A percentile compares a stretch with the other conserved stretches of the same genome.
These are phyloP conservation scores for Brachylomia viminalis DNA, from an alignment of 2,888 invertebrate species.

Conservation along the genomic window DNA sequence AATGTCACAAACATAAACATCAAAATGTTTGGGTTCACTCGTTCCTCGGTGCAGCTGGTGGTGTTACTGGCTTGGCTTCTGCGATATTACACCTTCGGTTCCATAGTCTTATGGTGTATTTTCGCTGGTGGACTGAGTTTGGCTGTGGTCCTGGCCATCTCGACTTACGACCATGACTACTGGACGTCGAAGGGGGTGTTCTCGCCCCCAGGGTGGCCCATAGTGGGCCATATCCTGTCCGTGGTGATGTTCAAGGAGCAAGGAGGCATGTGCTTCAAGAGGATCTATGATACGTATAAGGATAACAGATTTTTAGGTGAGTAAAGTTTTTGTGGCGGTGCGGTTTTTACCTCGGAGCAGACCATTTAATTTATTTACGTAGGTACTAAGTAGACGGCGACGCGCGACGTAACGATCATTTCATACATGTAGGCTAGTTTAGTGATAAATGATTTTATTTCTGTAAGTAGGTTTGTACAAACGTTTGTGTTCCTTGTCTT, in stretches of 20 bases:
- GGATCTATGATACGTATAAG: conserved; percentile 83
- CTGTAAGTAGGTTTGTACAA: no score
- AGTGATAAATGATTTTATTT: no score
- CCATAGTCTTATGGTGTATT: conserved; percentile 74
- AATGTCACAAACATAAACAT: conserved; percentile 66
- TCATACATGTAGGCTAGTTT: background rate
- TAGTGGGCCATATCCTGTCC: conserved; percentile 85
- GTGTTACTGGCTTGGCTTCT: conserved; percentile 77
- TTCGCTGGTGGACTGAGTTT: conserved; percentile 70
- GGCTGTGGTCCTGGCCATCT: conserved; percentile 73
- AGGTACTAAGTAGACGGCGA: background rate
- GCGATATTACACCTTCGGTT: conserved; percentile 80
- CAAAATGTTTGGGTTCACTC: conserved; percentile 87
- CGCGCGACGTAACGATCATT: background rate
- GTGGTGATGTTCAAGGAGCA: conserved; percentile 86
- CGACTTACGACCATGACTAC: conserved; percentile 87
- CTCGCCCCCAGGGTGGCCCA: conserved; percentile 83
- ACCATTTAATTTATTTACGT: background rate
- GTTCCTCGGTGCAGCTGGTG: conserved; percentile 74
- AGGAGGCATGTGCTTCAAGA: conserved; percentile 86
- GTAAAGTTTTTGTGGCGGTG: conserved; percentile 57
- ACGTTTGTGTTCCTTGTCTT: no score
- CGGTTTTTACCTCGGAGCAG: background rate
- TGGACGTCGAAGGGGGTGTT: conserved; percentile 83
- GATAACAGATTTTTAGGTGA: conserved; percentile 83